Evolutionary conservation across 37 sponge, comb jelly and placozoan species (phyloP), one percentile per base, ranked within the genome.

Genomic region (Aplysina aerophoba): DNA sequence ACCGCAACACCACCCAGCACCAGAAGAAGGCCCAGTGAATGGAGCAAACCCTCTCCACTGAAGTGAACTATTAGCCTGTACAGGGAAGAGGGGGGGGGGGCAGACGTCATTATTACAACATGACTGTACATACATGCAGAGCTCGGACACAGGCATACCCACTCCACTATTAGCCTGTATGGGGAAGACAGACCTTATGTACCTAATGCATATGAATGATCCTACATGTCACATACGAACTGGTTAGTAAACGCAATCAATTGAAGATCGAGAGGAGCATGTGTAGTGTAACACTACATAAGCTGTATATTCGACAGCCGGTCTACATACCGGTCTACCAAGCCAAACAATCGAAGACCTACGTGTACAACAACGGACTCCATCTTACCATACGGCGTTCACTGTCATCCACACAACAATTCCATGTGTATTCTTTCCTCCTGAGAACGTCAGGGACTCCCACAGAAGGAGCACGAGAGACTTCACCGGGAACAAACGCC

Each of bases 401-500:
- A 69, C 31, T 17, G 34, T 35, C 34, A 69, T 5, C 71, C 71
- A 69, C 71, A 30, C 1, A 31, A 35, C 28, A 31, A 69, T 3
- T 16, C 71, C 71, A 69, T 69, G 34, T 17, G 34, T 6, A 1
- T 30, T 31, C 34, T 69, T 69, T 16, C 34, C 34, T 30, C 71
- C 71, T 12, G 71, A n/a, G 34, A 69, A 69, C 34, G 34, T 30
- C 17, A 69, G 71, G 1, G 71, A 69, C 71, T 69, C 71, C 71
- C 71, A 69, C 0, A 28, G 17, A 35, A 69, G 34, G 28, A 69
- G 35, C 28, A 69, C 34, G 28, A 35, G 71, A 33, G 28, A 17
- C 6, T 27, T 69, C 35, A 34, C 28, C 1, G 34, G 34, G 13
- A 34, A 30, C 33, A 69, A 69, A 34, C 34, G 28, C 33, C 71